Conservation (phyloP, 37 sponge, comb jelly and placozoan genomes). For the Halichondria panicea region DNA sequence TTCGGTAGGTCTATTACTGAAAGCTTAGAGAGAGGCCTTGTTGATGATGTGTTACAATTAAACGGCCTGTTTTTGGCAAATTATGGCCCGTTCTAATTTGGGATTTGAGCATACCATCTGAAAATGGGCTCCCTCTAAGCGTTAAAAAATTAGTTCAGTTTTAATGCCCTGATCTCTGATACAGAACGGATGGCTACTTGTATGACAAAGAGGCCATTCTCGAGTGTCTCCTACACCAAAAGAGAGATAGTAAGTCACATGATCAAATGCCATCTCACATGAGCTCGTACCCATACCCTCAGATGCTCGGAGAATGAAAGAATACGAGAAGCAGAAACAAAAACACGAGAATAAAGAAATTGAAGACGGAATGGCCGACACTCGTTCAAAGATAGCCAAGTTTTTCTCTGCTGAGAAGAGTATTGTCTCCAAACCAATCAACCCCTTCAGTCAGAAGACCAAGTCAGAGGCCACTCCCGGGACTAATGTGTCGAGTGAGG, state of each 20-base stretch:
- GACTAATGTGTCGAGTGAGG: background rate
- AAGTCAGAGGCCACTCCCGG: background rate
- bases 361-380: slow-evolving; percentile 49
- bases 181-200: slow-evolving; percentile 86
- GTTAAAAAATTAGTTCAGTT: background rate
- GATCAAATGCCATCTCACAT: too few species aligned
- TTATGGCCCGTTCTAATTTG: too few species aligned
- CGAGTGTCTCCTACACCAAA: slow-evolving; percentile 87
- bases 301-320: slow-evolving; percentile 87
- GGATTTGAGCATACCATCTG: background rate
- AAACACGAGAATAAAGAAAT: slow-evolving; percentile 63
- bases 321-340: slow-evolving; percentile 78
- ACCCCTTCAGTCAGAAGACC: slow-evolving; percentile 41
- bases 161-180: background rate
- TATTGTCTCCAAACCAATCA: slow-evolving; percentile 49
- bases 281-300: background rate
- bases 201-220: slow-evolving; percentile 95
- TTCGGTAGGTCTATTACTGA: too few species aligned
- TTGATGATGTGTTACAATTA: too few species aligned
- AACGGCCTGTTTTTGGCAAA: too few species aligned
- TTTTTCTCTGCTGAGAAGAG: slow-evolving; percentile 58
- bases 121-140: background rate
- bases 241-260: slow-evolving; percentile 89
- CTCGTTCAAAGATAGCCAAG: slow-evolving; percentile 51
- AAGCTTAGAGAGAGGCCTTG: too few species aligned